A percentile compares a stretch with the other conserved stretches of the same genome.
Conservation (phyloP, 2,888 invertebrate species). For the Melanophora roralis region DNA sequence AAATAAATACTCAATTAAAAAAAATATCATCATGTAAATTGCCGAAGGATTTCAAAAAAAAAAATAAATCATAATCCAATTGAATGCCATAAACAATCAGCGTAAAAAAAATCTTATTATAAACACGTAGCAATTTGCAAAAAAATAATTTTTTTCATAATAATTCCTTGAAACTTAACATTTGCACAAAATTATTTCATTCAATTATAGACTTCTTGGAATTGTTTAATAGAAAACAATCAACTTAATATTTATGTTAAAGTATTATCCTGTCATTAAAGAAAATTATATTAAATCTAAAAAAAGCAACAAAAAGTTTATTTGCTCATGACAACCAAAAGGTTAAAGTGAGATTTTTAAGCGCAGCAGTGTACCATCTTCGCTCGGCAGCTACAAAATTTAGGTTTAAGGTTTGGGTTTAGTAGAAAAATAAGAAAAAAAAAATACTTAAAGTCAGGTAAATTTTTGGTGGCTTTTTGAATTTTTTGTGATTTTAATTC, state of each 20-base stretch:
- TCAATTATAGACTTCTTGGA: constrained; percentile 9
- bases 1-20: too few relatives aligned
- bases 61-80: not conserved
- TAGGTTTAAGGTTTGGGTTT: too few relatives aligned
- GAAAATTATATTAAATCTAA: not conserved
- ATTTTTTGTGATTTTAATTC: too few relatives aligned
- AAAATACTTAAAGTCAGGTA: too few relatives aligned
- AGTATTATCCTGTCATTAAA: constrained; percentile 46
- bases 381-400: too few relatives aligned
- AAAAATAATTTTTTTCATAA: not conserved
- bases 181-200: not conserved
- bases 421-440: too few relatives aligned
- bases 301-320: constrained; percentile 31
- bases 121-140: constrained; percentile 14
- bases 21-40: too few relatives aligned
- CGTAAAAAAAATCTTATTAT: constrained; percentile 18
- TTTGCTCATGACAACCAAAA: constrained; percentile 41
- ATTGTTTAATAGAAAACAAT: constrained; percentile 25
- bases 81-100: constrained; percentile 6
- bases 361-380: too few relatives aligned
- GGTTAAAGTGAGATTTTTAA: not conserved
- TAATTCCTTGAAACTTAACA: not conserved
- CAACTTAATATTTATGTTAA: constrained; percentile 32
- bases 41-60: not conserved
- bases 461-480: too few relatives aligned